Percentiles rank a stretch among this genome's conserved stretches.
Conservation (phyloP, 2,797 vertebrate genomes). For the Phaenicophaeus curvirostris region DNA sequence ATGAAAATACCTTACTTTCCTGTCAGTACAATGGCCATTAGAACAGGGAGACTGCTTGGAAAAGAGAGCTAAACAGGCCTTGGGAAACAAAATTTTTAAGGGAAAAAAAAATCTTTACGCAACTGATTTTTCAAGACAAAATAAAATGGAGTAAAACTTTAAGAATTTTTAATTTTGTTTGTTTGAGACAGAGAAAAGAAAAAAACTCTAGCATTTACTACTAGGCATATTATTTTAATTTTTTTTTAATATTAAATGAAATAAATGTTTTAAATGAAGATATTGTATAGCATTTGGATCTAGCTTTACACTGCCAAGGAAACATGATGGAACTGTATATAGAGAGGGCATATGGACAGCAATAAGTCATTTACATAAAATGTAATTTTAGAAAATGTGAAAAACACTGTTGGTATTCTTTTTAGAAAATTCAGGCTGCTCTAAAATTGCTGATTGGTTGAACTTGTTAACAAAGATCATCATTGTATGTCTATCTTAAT, state of each 20-base stretch:
- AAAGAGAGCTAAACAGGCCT: neutral
- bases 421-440: neutral
- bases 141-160: neutral
- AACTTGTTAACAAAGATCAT: neutral
- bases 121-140: neutral
- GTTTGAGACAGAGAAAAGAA: neutral
- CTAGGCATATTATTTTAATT: neutral
- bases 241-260: neutral
- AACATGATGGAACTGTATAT: neutral
- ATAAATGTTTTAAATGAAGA: neutral
- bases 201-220: neutral
- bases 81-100: neutral
- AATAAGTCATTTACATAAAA: neutral
- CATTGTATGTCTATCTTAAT: neutral
- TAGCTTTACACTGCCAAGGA: neutral
- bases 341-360: neutral
- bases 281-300: neutral
- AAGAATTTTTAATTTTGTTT: neutral
- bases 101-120: neutral
- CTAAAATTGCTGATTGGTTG: neutral
- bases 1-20: neutral
- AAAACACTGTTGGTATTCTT: rapidly evolving
- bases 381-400: neutral
- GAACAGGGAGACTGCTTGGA: neutral
- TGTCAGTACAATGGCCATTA: neutral